Base-by-base conservation (phyloP, 1,140 invertebrate species). In the Cataglyphis hispanica region DNA sequence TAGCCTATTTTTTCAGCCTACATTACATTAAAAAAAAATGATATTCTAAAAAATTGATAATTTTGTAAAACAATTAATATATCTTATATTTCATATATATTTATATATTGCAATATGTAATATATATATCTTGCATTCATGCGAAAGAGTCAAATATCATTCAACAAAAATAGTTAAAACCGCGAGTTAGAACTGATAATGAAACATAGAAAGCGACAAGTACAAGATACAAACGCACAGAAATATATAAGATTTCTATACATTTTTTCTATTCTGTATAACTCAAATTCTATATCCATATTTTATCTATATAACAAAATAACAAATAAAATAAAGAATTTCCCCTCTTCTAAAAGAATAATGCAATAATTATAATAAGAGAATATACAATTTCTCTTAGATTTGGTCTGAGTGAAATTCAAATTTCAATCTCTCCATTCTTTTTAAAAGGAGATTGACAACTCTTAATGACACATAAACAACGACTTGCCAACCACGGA, bases 171-270 rank as follows among this genome's bases (percentile, higher is more conserved):
- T 56, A 72, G 8, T 72, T 22, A 74, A 19, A 83, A 25, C 72
- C 25, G 37, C 56, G 25, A 46, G 5, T 72, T 43, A 58, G 13
- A 81, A 7, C 25, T 69, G 43, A 40, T 11, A 69, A 37, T 19
- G 1, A 81, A 81, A 27, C 67, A 83, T n/a, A 83, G 13, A 37
- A 27, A 81, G 78, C 64, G 19, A 72, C 63, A 80, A 72, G 19
- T 74, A 61, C 46, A 11, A 37, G 67, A 80, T 58, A 67, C 31
- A 56, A 56, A 69, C 58, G 37, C 7, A 34, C 31, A 70, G 19
- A 37, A 81, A 80, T 81, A 81, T 53, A 43, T 46, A 27, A 56
- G 13, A 16, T 69, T 37, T 7, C 22, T 31, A 37, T 69, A 2
- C 34, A 72, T 46, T 46, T 46, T 1, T 60, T 53, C 25, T 5